Evolutionary conservation across 2,888 invertebrate species (phyloP).

Genomic region (Catocala sponsa): DNA sequence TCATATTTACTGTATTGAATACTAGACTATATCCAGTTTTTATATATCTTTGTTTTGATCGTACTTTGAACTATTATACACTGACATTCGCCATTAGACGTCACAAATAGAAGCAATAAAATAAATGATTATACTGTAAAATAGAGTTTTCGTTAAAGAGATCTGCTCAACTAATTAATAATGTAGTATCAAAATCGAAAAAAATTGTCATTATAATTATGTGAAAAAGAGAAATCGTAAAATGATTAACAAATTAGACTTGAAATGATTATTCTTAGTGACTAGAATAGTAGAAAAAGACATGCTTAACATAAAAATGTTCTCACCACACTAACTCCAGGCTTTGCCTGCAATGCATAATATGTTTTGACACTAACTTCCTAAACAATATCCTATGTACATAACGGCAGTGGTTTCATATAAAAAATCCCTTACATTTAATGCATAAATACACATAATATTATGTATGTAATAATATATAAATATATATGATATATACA

Average conservation of each 20-base stretch:
- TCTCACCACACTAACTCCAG: constrained; percentile 84
- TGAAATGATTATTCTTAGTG: constrained; percentile 22
- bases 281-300: constrained; percentile 51
- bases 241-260: constrained; percentile 23
- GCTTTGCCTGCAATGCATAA: constrained; percentile 79
- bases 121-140: constrained; percentile 4
- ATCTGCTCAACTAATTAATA: no score
- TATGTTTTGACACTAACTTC: constrained; percentile 65
- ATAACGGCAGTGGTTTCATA: constrained; percentile 49
- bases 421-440: constrained; percentile 26
- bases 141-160: no score
- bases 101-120: constrained; percentile 31
- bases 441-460: constrained; percentile 38
- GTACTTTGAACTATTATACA: no score
- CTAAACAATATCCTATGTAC: constrained; percentile 37
- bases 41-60: no score
- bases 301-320: constrained; percentile 74
- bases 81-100: not conserved
- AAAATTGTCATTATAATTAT: not conserved
- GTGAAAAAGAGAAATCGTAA: not conserved
- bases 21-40: no score
- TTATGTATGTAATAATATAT: constrained; percentile 33
- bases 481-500: constrained; percentile 31
- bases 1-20: no score
- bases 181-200: not conserved